phyloP scores from a whole-genome alignment of 1,140 invertebrate genomes.

The Musca vetustissima region DNA sequence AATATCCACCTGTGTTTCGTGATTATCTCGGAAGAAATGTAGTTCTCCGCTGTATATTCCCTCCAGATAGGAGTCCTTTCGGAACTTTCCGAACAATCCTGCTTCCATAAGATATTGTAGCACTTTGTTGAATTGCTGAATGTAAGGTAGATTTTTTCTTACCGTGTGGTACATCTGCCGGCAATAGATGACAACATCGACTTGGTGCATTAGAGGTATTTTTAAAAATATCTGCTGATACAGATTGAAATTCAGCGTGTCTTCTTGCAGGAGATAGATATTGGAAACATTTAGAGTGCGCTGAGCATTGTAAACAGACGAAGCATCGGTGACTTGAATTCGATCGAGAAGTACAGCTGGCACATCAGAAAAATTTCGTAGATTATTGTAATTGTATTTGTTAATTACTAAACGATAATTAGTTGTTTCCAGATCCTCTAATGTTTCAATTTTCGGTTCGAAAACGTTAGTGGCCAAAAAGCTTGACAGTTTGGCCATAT shows the following conservation, averaged over 20 bases:
- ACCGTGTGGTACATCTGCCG: background rate
- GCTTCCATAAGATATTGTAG: background rate
- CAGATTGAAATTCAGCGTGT: background rate
- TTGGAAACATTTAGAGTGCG: too few relatives aligned
- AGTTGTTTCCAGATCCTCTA: background rate
- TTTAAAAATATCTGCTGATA: background rate
- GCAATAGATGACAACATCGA: background rate
- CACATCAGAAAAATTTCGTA: background rate
- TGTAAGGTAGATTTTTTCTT: background rate
- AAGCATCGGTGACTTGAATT: too few relatives aligned
- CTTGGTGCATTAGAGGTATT: background rate
- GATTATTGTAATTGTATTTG: too few relatives aligned
- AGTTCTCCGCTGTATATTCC: background rate
- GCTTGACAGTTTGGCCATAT: background rate
- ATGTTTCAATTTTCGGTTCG: background rate
- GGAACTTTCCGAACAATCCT: background rate
- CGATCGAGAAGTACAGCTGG: too few relatives aligned
- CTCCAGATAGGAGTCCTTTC: background rate
- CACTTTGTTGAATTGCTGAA: slow-evolving; percentile 6
- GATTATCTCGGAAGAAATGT: background rate
- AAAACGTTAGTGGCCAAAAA: background rate
- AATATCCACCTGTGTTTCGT: background rate
- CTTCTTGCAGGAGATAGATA: background rate
- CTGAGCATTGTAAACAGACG: too few relatives aligned
- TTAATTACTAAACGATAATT: background rate